These are phyloP conservation scores for Harpegnathos saltator DNA, from an alignment of 1,140 invertebrate species.

Conservation along the genomic window DNA sequence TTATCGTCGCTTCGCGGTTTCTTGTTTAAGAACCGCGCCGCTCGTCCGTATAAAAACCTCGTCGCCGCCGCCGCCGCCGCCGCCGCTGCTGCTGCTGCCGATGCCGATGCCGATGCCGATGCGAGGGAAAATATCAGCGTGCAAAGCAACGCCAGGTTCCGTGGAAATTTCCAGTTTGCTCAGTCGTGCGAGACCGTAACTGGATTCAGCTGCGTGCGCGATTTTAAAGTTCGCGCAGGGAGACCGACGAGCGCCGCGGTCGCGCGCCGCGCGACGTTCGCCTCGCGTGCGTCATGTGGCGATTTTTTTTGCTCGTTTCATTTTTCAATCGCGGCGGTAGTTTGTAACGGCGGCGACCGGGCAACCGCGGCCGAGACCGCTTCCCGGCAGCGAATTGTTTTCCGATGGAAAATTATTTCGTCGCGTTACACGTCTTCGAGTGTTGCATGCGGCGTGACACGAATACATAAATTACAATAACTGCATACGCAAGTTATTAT, in stretches of 20 bases:
- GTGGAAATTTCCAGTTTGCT: constrained; percentile 74
- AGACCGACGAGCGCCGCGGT: constrained; percentile 18
- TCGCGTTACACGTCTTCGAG: too few species aligned
- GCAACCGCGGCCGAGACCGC: too few species aligned
- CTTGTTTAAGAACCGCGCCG: constrained; percentile 49
- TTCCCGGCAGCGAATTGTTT: too few species aligned
- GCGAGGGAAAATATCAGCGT: constrained; percentile 57
- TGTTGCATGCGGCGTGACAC: too few species aligned
- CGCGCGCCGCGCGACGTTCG: constrained; percentile 16
- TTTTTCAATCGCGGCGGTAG: too few species aligned
- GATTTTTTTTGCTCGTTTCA: background rate
- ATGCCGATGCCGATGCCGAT: background rate
- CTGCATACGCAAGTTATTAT: too few species aligned
- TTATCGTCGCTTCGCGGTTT: constrained; percentile 59
- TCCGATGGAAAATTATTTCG: too few species aligned
- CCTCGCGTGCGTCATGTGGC: background rate
- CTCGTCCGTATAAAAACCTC: constrained; percentile 42
- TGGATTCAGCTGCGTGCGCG: constrained; percentile 63
- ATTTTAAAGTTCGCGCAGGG: constrained; percentile 58
- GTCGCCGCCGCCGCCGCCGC: background rate
- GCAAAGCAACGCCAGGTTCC: constrained; percentile 56
- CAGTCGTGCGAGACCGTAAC: constrained; percentile 65
- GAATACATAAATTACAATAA: too few species aligned
- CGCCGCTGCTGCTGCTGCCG: background rate
- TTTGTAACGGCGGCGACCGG: too few species aligned